Percentiles rank a stretch among this genome's conserved stretches.
Conservation (phyloP, 2,888 invertebrate genomes). For the Drosophila engyochracea region DNA sequence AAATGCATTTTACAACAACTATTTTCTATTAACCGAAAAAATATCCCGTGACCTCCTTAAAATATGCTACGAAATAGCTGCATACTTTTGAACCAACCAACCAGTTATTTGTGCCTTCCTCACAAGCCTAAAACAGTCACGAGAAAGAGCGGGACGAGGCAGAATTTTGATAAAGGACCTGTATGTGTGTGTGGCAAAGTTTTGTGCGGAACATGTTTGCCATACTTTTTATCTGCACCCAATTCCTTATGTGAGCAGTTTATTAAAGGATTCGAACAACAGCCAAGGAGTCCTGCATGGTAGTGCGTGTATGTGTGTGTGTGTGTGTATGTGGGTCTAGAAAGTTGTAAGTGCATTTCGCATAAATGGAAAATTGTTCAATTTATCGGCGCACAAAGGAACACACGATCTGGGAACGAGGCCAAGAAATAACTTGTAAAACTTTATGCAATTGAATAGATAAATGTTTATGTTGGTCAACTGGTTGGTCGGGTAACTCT, state of each 20-base stretch:
- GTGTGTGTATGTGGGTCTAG: slow-evolving; percentile 6
- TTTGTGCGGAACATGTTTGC: slow-evolving; percentile 54
- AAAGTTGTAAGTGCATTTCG: slow-evolving; percentile 67
- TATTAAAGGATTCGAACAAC: slow-evolving; percentile 52
- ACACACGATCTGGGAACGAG: slow-evolving; percentile 14
- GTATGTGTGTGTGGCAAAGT: slow-evolving; percentile 27
- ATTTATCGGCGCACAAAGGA: slow-evolving; percentile 68
- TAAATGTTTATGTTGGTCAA: slow-evolving; percentile 56
- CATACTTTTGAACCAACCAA: neutral
- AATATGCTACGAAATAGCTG: slow-evolving; percentile 7
- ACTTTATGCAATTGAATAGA: slow-evolving; percentile 51
- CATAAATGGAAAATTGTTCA: slow-evolving; percentile 74
- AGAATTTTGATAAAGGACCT: slow-evolving; percentile 2
- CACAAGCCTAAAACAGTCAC: slow-evolving; percentile 26
- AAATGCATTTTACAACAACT: slow-evolving; percentile 23
- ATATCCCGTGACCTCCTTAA: neutral
- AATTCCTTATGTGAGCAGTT: slow-evolving; percentile 49
- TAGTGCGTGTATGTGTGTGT: neutral
- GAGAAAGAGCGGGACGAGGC: slow-evolving; percentile 3
- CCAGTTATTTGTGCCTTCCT: slow-evolving; percentile 32
- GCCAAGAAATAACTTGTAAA: slow-evolving; percentile 34
- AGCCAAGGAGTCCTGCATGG: slow-evolving; percentile 22
- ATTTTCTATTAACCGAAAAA: slow-evolving; percentile 13
- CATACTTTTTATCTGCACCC: slow-evolving; percentile 52
- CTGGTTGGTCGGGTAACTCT: slow-evolving; percentile 5